Evolutionary conservation across 2,113 vertebrate species (phyloP).

Genomic region (Bos javanicus): DNA sequence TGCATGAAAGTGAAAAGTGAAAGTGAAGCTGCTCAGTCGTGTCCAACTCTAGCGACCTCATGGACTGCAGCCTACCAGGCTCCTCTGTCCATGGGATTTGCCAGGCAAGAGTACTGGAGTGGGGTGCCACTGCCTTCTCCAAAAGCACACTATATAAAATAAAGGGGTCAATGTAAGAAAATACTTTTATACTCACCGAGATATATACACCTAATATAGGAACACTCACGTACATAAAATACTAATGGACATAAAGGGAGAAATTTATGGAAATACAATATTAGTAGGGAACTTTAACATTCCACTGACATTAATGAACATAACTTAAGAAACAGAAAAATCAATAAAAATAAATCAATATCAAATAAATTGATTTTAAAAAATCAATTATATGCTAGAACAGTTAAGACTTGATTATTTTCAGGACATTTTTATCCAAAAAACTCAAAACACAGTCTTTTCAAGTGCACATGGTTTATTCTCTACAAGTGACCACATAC

Average conservation of each 20-base stretch:
- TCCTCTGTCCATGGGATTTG: too few relatives aligned
- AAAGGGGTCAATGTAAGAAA: not conserved
- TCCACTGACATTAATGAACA: not conserved
- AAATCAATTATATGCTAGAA: not conserved
- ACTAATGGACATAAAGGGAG: not conserved
- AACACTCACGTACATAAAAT: not conserved
- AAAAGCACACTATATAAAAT: not conserved
- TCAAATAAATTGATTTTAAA: not conserved
- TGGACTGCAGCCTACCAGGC: too few relatives aligned
- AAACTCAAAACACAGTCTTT: not conserved
- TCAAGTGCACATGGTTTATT: not conserved
- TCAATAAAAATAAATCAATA: not conserved
- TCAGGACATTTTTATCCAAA: not conserved
- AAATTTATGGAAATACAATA: not conserved
- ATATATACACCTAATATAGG: not conserved
- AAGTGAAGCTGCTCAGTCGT: too few relatives aligned
- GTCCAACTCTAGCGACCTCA: too few relatives aligned
- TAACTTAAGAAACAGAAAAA: not conserved
- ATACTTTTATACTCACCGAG: not conserved
- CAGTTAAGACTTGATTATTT: not conserved
- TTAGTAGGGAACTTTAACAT: not conserved
- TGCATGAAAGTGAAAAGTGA: too few relatives aligned
- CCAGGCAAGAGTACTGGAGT: too few relatives aligned
- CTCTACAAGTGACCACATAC: not conserved
- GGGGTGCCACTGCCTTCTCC: too few relatives aligned